phyloP scores from a whole-genome alignment of 2,797 vertebrate genomes.

The Tragelaphus oryx region DNA sequence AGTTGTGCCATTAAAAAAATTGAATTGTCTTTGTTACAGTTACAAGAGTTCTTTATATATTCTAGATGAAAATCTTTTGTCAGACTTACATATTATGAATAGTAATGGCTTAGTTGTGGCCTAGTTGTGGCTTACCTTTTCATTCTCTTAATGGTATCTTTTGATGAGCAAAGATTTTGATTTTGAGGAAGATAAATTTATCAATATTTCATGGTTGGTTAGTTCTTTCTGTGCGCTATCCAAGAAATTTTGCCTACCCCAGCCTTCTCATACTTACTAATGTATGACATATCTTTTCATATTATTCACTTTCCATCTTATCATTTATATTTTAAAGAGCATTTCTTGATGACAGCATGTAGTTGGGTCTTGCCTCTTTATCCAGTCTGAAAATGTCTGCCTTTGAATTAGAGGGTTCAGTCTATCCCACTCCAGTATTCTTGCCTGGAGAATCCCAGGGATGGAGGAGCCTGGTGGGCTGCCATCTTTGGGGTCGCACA shows the following conservation, averaged over 20 bases:
- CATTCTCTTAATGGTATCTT: background rate
- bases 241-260: background rate
- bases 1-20: background rate
- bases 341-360: background rate
- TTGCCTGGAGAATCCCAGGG: background rate
- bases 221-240: background rate
- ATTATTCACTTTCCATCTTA: background rate
- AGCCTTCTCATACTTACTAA: background rate
- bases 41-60: background rate
- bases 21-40: background rate
- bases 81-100: background rate
- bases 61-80: background rate
- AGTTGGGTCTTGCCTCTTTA: background rate
- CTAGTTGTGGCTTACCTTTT: background rate
- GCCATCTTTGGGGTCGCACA: background rate
- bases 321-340: slow-evolving; percentile 15
- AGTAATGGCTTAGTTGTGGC: too few species aligned
- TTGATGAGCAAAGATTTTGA: background rate
- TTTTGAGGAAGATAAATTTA: background rate
- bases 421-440: background rate
- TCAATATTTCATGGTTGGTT: background rate
- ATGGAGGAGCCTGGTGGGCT: background rate
- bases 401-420: background rate
- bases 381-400: background rate
- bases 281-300: background rate